A percentile compares a stretch with the other conserved stretches of the same genome.
phyloP scores from a whole-genome alignment of 2,113 vertebrate species.

The Lampris incognitus region DNA sequence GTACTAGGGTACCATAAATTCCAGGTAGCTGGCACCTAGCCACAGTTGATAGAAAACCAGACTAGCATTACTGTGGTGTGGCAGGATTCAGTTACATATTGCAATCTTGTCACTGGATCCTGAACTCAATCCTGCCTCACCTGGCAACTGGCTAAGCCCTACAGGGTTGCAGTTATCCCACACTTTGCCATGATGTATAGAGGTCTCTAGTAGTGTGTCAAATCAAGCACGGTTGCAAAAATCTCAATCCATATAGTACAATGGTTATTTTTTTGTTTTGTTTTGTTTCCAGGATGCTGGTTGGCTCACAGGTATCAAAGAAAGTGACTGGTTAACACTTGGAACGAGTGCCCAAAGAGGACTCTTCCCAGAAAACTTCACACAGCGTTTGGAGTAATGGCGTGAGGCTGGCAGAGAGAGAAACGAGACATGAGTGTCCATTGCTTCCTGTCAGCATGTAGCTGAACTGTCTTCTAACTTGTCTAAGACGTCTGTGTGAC shows the following conservation, averaged over 20 bases:
- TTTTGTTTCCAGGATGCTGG: slow-evolving; percentile 89
- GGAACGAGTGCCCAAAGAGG: slow-evolving; percentile 86
- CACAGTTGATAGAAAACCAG: too few species aligned
- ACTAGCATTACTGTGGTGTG: too few species aligned
- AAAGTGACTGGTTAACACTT: slow-evolving; percentile 89
- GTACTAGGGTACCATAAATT: too few species aligned
- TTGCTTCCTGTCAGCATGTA: slow-evolving; percentile 71
- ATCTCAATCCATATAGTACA: not conserved
- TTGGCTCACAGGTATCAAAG: slow-evolving; percentile 93
- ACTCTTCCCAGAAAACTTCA: slow-evolving; percentile 98
- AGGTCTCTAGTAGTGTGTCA: not conserved
- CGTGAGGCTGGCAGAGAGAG: not conserved
- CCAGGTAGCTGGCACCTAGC: too few species aligned
- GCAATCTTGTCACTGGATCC: too few species aligned
- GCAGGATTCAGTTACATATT: too few species aligned
- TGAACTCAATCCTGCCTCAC: too few species aligned
- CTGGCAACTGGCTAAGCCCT: too few species aligned
- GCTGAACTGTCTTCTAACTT: slow-evolving; percentile 63
- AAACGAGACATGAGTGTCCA: slow-evolving; percentile 56
- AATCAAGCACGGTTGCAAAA: not conserved
- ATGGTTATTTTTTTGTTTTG: not conserved
- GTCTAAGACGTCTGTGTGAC: slow-evolving; percentile 13
- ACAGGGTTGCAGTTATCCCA: too few species aligned
- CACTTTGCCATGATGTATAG: too few species aligned
- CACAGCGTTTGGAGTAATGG: slow-evolving; percentile 85